Percentiles rank a stretch among this genome's conserved stretches.
phyloP scores from a whole-genome alignment of 2,888 invertebrate genomes.

The Chirona hameri region DNA sequence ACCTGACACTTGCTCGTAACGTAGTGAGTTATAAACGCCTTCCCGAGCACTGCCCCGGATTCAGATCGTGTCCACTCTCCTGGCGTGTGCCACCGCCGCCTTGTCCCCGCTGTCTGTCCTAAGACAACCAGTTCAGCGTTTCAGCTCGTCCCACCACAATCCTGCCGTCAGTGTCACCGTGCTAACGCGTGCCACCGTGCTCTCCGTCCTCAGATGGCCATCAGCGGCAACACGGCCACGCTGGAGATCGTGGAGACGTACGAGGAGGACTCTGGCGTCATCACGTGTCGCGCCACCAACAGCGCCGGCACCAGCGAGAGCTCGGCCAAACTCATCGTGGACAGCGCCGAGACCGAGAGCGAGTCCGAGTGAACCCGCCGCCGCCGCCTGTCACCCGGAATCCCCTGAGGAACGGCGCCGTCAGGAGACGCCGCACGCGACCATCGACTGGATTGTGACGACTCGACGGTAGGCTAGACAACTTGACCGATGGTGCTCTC shows the following conservation, averaged over 20 bases:
- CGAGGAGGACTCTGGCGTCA: slow-evolving; percentile 90
- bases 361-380: slow-evolving; percentile 2
- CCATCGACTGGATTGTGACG: not conserved
- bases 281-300: slow-evolving; percentile 91
- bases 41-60: too few species aligned
- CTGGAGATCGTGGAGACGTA: slow-evolving; percentile 93
- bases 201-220: not conserved
- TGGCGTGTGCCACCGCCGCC: too few species aligned
- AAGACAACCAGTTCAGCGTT: too few species aligned
- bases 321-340: slow-evolving; percentile 56
- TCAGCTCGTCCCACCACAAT: too few species aligned
- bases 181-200: not conserved
- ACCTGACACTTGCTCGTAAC: too few species aligned
- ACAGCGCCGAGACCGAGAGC: slow-evolving; percentile 5
- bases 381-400: not conserved
- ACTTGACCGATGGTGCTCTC: too few species aligned
- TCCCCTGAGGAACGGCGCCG: not conserved
- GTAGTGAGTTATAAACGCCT: too few species aligned
- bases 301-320: slow-evolving; percentile 84
- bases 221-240: slow-evolving; percentile 67
- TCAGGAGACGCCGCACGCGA: not conserved
- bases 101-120: too few species aligned
- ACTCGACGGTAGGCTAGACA: too few species aligned
- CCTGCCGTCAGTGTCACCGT: not conserved
- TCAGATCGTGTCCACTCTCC: too few species aligned